Conservation (phyloP, 2,888 invertebrate species). For the Harmothoe impar region DNA sequence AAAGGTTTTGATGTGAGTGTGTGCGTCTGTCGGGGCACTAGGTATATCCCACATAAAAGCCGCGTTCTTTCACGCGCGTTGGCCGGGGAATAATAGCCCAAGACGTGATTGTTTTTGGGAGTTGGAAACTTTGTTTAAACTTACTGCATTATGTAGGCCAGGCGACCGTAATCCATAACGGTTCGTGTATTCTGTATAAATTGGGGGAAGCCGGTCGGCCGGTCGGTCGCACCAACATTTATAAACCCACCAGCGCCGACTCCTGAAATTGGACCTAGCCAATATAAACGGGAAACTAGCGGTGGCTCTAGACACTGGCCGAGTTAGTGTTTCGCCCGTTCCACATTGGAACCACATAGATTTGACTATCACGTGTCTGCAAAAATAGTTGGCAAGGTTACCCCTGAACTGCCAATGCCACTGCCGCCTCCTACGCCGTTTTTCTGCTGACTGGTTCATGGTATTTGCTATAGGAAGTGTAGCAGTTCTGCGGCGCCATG, state of each 20-base stretch:
- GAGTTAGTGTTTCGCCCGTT: conserved; percentile 47
- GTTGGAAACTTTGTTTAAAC: conserved; percentile 27
- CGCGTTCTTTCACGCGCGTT: neutral
- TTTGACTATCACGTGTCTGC: conserved; percentile 61
- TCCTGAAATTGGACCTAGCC: conserved; percentile 62
- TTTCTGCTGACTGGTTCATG: conserved; percentile 19
- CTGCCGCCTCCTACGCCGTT: neutral
- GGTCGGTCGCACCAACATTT: conserved; percentile 43
- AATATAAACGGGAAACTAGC: conserved; percentile 57
- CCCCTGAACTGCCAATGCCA: neutral
- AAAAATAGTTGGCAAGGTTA: conserved; percentile 60
- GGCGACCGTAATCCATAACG: conserved; percentile 37
- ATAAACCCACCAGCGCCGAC: conserved; percentile 51
- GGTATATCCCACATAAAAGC: no score
- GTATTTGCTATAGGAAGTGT: conserved; percentile 8
- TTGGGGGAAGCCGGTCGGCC: neutral
- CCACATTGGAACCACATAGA: conserved; percentile 56
- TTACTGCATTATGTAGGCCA: conserved; percentile 49
- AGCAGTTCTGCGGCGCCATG: neutral
- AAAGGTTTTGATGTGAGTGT: no score
- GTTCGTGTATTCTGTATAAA: conserved; percentile 59
- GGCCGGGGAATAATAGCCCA: neutral
- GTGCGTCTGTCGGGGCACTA: no score
- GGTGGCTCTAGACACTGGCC: conserved; percentile 48
- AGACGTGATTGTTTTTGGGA: conserved; percentile 36